Evolutionary conservation across 2,797 vertebrate species (phyloP).

Genomic region (Acrossocheilus wenchowensis): DNA sequence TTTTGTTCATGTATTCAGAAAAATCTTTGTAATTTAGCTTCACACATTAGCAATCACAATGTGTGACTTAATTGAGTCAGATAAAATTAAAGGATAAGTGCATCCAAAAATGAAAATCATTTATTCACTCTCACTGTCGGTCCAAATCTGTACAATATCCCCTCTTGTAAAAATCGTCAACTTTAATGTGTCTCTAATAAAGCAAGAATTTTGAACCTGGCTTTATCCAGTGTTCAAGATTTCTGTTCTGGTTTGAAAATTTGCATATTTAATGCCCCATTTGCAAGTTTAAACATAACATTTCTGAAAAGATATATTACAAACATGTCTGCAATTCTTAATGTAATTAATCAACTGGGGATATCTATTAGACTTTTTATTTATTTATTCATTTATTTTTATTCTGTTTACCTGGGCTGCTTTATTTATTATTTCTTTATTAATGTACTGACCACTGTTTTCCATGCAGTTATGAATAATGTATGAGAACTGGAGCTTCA

Average conservation of each 20-base stretch:
- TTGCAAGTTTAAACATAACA: not conserved
- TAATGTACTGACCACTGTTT: not conserved
- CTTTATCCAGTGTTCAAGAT: not conserved
- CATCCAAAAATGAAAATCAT: not conserved
- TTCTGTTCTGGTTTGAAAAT: not conserved
- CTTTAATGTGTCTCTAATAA: not conserved
- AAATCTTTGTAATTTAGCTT: slow-evolving; percentile 4
- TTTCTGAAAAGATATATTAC: not conserved
- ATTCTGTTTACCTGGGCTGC: not conserved
- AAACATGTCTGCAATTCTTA: not conserved
- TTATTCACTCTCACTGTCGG: not conserved
- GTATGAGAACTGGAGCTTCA: slow-evolving; percentile 1
- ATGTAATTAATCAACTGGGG: not conserved
- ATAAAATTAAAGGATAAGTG: slow-evolving; percentile 11
- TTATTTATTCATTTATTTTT: too few species aligned
- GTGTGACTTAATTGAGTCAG: not conserved
- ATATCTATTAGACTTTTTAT: not conserved
- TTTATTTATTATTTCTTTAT: not conserved
- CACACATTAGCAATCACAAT: not conserved
- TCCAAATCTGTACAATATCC: not conserved
- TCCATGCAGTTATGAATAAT: slow-evolving; percentile 4
- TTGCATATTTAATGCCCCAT: not conserved
- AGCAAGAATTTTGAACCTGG: not conserved
- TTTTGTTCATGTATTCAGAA: not conserved
- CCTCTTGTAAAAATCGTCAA: not conserved